phyloP scores from a whole-genome alignment of 2,888 invertebrate genomes.

The Drosophila meridiana region DNA sequence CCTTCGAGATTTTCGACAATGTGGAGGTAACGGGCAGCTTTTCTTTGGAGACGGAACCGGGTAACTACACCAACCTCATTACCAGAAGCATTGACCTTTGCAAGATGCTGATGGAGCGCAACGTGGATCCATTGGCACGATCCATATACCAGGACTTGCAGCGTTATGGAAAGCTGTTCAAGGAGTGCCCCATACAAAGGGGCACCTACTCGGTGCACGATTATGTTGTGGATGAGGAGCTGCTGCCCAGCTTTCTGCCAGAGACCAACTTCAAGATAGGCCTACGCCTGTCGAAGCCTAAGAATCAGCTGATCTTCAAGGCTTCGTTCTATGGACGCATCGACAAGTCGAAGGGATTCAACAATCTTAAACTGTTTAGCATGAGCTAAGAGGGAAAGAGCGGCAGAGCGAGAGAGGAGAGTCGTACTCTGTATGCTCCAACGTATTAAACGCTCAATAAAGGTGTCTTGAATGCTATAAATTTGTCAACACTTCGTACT shows the following conservation, averaged over 20 bases:
- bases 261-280: constrained; percentile 70
- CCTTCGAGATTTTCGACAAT: constrained; percentile 70
- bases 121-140: constrained; percentile 66
- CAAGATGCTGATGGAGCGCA: constrained; percentile 74
- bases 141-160: constrained; percentile 75
- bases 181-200: constrained; percentile 76
- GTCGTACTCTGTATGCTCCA: not conserved
- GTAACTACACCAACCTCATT: constrained; percentile 68
- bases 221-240: constrained; percentile 81
- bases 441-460: constrained; percentile 33
- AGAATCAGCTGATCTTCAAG: constrained; percentile 58
- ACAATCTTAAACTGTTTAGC: constrained; percentile 83
- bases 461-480: constrained; percentile 44
- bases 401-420: not conserved
- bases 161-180: constrained; percentile 74
- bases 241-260: constrained; percentile 80
- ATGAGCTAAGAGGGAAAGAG: constrained; percentile 61
- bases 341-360: constrained; percentile 83
- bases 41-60: constrained; percentile 65
- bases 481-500: constrained; percentile 50
- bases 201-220: constrained; percentile 70
- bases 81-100: constrained; percentile 74
- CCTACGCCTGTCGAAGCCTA: constrained; percentile 51
- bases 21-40: constrained; percentile 58
- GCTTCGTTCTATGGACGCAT: constrained; percentile 71